Percentiles rank a stretch among this genome's conserved stretches.
Conservation (phyloP, 1,140 invertebrate genomes). For the Chrysoperla carnea region DNA sequence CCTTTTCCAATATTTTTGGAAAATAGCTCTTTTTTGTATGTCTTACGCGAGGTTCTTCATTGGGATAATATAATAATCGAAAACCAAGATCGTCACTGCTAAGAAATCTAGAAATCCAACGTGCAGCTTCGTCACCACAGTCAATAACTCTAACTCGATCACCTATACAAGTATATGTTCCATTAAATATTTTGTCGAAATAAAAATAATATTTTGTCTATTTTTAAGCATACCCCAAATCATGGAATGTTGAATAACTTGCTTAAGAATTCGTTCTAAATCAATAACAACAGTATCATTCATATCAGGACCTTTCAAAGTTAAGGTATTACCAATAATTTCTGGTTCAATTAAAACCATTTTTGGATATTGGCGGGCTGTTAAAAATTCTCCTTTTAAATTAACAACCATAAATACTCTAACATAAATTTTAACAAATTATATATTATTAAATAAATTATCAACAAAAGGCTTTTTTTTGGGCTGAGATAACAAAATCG, state of each 20-base stretch:
- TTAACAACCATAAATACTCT: conserved; percentile 29
- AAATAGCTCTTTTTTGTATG: no score
- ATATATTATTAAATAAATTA: no score
- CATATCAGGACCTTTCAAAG: conserved; percentile 26
- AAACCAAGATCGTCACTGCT: conserved; percentile 31
- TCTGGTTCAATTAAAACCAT: conserved; percentile 30
- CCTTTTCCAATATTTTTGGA: no score
- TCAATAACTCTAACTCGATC: conserved; percentile 30
- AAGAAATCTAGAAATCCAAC: conserved; percentile 39
- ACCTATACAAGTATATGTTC: no score
- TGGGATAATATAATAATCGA: conserved; percentile 35
- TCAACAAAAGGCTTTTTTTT: no score
- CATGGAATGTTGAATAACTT: conserved; percentile 19
- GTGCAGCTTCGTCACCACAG: conserved; percentile 38
- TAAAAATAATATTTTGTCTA: no score
- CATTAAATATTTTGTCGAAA: no score
- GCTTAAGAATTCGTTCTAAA: conserved; percentile 25
- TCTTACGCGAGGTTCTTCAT: conserved; percentile 17
- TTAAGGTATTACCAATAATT: conserved; percentile 23
- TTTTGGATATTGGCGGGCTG: conserved; percentile 26
- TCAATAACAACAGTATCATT: conserved; percentile 25
- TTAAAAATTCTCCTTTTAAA: conserved; percentile 27
- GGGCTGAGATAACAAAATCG: no score
- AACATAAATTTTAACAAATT: neutral
- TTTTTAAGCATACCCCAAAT: conserved; percentile 24